A percentile compares a stretch with the other conserved stretches of the same genome.
These are phyloP conservation scores for Tringa solitaria DNA, from an alignment of 2,113 vertebrate species.

Conservation along the genomic window DNA sequence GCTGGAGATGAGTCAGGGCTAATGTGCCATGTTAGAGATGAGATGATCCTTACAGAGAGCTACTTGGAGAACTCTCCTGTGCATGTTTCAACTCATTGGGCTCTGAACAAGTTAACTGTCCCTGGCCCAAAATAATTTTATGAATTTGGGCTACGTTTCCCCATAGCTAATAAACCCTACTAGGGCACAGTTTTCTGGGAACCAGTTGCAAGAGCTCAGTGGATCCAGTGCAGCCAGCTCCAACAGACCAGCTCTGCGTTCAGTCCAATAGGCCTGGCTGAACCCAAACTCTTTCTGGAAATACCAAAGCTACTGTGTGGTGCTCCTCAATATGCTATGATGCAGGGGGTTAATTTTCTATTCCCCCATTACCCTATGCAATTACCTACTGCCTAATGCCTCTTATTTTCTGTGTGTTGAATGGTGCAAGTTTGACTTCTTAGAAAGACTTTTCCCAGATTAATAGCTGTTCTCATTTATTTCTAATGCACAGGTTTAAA, in stretches of 20 bases:
- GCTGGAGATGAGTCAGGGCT: background rate
- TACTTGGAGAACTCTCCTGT: background rate
- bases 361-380: background rate
- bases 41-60: background rate
- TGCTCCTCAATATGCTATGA: background rate
- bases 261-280: background rate
- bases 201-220: background rate
- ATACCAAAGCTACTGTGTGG: background rate
- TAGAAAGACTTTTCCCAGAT: background rate
- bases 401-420: background rate
- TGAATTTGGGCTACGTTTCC: background rate
- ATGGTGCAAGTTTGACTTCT: background rate
- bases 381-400: background rate
- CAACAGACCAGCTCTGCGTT: background rate
- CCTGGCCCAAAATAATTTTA: background rate
- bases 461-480: background rate
- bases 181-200: background rate
- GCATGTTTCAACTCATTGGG: background rate
- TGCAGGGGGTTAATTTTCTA: background rate
- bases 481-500: background rate
- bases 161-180: background rate
- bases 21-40: background rate
- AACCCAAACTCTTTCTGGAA: background rate
- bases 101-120: background rate
- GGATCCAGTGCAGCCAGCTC: background rate